Evolutionary conservation across 2,113 vertebrate genomes (phyloP), one percentile per base, ranked within the genome.

Genomic region (Chlamydotis undulata): DNA sequence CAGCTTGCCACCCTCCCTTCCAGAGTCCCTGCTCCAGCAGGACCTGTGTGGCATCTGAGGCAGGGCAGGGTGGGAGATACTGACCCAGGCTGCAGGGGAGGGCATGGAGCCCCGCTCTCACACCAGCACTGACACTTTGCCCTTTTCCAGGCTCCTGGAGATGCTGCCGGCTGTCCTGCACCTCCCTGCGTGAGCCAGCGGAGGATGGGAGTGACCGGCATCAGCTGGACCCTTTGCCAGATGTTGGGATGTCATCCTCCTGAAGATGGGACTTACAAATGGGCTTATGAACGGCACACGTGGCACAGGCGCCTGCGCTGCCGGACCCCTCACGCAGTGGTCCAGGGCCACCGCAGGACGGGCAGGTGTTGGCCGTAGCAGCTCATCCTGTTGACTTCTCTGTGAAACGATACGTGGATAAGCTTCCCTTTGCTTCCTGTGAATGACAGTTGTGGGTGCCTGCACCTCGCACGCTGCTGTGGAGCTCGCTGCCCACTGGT

Each of bases 101-200:
- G 22, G 37, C 47, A 9, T 0, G 1, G 43, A 50, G 39, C 24
- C 1, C 1, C 1, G 1, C 22, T 64, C 11, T 29, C 47, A 35
- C 29, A 19, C 25, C 71, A 29, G 45, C 55, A 49, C 76, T 95
- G 57, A 96, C 26, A 63, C 33, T 39, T 93, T 87, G 86, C 59
- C 94, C 68, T 97, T 88, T 96, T 90, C 41, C 91, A 98, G 98
- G 95, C 61, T 96, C 83, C 67, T 21, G 53, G 78, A 37, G 74
- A 33, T 41, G 77, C 85, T 82, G 43, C 64, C 65, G 16, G 26
- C 77, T 55, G 39, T 83, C 43, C 68, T 87, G 64, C 28, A 0
- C 83, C 88, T 63, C 80, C 90, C 65, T 24, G 82, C 2, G 0
- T 95, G 96, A 92, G 31, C 84, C 22, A 19, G 78, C 49, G 12